These are phyloP conservation scores for Melikaiella ostensackeni DNA, from an alignment of 2,888 invertebrate species.

Conservation along the genomic window DNA sequence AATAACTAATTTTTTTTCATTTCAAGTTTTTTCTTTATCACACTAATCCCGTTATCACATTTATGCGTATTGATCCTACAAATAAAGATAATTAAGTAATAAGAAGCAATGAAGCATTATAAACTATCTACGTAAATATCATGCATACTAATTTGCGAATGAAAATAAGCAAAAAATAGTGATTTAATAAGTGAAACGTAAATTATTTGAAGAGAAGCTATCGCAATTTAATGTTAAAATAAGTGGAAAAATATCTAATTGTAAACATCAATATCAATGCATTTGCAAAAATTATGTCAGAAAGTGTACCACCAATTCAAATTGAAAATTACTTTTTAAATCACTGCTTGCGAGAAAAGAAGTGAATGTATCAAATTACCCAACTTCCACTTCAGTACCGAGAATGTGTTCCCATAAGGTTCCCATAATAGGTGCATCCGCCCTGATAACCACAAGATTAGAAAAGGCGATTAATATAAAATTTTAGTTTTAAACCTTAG, in stretches of 20 bases:
- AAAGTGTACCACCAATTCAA: slow-evolving; percentile 3
- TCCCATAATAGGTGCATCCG: slow-evolving; percentile 98
- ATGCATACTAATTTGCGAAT: background rate
- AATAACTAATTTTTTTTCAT: too few species aligned
- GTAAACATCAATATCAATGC: slow-evolving; percentile 23
- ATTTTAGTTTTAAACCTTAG: background rate
- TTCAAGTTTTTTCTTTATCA: too few species aligned
- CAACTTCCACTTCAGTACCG: slow-evolving; percentile 85
- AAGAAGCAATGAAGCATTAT: background rate
- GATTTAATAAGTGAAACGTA: slow-evolving; percentile 33
- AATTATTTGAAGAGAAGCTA: slow-evolving; percentile 5
- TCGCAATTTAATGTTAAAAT: background rate
- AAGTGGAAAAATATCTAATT: background rate
- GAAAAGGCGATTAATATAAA: slow-evolving; percentile 49
- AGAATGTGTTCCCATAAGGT: slow-evolving; percentile 95
- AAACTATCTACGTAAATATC: background rate
- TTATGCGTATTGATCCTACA: background rate
- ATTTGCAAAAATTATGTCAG: background rate
- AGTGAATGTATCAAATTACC: slow-evolving; percentile 80
- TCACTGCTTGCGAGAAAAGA: slow-evolving; percentile 34
- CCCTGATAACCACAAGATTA: slow-evolving; percentile 82
- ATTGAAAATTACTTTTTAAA: slow-evolving; percentile 35
- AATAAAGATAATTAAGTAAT: background rate
- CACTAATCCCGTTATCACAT: too few species aligned
- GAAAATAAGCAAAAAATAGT: slow-evolving; percentile 21